Evolutionary conservation across 2,113 vertebrate genomes (phyloP).

Genomic region (Hemiprocne comata): DNA sequence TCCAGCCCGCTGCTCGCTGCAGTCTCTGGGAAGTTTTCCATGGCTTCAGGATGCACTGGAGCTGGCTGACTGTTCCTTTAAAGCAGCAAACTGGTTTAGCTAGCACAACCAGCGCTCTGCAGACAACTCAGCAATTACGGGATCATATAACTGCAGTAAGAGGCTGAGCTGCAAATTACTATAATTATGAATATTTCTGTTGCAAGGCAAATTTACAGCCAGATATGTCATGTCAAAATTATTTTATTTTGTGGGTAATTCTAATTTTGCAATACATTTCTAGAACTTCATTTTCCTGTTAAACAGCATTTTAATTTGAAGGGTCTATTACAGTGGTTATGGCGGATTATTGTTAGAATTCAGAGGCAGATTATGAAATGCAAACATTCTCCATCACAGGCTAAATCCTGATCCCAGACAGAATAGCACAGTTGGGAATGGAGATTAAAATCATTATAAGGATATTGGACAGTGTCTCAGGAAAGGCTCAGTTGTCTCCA

Average conservation of each 20-base stretch:
- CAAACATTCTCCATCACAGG: not conserved
- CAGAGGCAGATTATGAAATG: constrained; percentile 17
- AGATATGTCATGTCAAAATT: constrained; percentile 61
- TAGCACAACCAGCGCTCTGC: constrained; percentile 53
- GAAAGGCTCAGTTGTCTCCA: not conserved
- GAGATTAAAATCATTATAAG: not conserved
- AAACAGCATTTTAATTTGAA: constrained; percentile 60
- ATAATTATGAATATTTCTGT: constrained; percentile 67
- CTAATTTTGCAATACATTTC: constrained; percentile 61
- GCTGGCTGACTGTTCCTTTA: constrained; percentile 36
- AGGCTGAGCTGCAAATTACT: constrained; percentile 68
- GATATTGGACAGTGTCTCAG: not conserved
- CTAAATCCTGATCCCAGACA: constrained; percentile 12
- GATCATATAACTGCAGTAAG: constrained; percentile 59
- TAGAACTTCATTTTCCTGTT: constrained; percentile 64
- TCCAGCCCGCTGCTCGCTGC: not conserved
- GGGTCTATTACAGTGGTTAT: constrained; percentile 17
- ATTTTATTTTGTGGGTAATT: constrained; percentile 65
- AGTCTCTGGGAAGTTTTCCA: constrained; percentile 38
- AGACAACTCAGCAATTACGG: constrained; percentile 61
- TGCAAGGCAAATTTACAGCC: constrained; percentile 65
- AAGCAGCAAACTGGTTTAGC: constrained; percentile 66
- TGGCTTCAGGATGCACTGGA: constrained; percentile 4
- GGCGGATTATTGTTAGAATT: constrained; percentile 40
- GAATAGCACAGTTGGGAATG: not conserved